Conservation (phyloP, 2,113 vertebrate genomes). For the Desmodus rotundus region DNA sequence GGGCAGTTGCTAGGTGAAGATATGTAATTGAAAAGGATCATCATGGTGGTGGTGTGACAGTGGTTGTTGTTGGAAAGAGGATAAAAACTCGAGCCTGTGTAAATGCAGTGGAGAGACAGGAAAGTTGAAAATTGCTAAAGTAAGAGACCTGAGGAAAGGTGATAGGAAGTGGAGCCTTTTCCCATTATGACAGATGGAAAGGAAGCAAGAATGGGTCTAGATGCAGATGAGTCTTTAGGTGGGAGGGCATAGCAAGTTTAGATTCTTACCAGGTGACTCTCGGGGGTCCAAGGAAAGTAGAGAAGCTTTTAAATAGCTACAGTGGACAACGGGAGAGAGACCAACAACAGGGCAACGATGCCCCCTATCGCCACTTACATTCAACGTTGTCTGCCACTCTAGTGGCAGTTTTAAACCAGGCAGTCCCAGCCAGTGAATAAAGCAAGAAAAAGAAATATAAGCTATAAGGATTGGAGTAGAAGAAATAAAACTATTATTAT, state of each 20-base stretch:
- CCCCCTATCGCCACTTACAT: not conserved
- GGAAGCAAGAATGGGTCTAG: not conserved
- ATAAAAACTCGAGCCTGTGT: not conserved
- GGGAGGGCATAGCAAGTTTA: not conserved
- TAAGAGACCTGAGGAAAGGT: not conserved
- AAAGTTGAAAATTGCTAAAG: not conserved
- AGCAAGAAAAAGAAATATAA: conserved; percentile 13
- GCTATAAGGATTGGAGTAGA: not conserved
- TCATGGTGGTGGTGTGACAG: not conserved
- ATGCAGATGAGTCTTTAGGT: not conserved
- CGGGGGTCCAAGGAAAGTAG: not conserved
- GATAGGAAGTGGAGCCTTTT: not conserved
- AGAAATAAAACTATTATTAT: not conserved
- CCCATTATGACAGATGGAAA: not conserved
- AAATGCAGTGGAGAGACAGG: not conserved
- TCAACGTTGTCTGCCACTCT: not conserved
- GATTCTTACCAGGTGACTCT: not conserved
- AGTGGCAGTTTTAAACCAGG: not conserved
- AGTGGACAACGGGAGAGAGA: not conserved
- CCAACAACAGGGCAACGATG: not conserved
- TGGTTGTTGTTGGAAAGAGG: not conserved
- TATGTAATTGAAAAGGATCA: not conserved
- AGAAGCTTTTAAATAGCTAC: not conserved
- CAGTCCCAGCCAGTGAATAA: conserved; percentile 1
- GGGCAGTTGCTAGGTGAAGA: not conserved